phyloP scores from a whole-genome alignment of 37 sponge, comb jelly and placozoan genomes.

The Trichoplax adhaerens region DNA sequence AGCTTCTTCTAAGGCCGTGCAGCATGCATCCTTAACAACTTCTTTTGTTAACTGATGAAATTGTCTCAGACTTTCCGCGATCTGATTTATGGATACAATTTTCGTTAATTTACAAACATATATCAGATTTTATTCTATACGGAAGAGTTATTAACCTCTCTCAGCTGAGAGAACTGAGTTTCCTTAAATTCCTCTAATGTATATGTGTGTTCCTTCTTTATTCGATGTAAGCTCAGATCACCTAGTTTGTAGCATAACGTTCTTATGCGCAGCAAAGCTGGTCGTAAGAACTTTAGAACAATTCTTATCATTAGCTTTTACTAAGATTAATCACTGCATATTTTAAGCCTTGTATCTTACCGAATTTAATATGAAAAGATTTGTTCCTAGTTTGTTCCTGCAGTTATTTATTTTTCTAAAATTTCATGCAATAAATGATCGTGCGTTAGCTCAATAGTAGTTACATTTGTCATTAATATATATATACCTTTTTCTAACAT shows the following conservation, averaged over 20 bases:
- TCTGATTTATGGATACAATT: slow-evolving; percentile 24
- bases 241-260: slow-evolving; percentile 34
- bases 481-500: slow-evolving; percentile 53
- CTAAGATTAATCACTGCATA: too few species aligned
- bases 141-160: slow-evolving; percentile 26
- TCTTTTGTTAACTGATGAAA: slow-evolving; percentile 41
- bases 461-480: too few species aligned
- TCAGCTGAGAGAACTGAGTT: slow-evolving; percentile 56
- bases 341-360: not conserved
- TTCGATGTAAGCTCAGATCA: slow-evolving; percentile 42
- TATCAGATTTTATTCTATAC: not conserved
- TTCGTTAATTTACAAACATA: not conserved
- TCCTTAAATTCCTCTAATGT: slow-evolving; percentile 72
- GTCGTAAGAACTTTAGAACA: slow-evolving; percentile 34
- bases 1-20: slow-evolving; percentile 43
- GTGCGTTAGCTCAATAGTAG: too few species aligned
- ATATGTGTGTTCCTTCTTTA: slow-evolving; percentile 63
- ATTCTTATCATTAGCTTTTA: too few species aligned
- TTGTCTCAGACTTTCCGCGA: slow-evolving; percentile 41
- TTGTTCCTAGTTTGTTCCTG: slow-evolving; percentile 43
- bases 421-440: too few species aligned
- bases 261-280: slow-evolving; percentile 46
- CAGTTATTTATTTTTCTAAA: slow-evolving; percentile 31
- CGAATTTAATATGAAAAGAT: slow-evolving; percentile 56
- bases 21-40: slow-evolving; percentile 60